Evolutionary conservation across 2,113 vertebrate species (phyloP).

Genomic region (Sorex fumeus): DNA sequence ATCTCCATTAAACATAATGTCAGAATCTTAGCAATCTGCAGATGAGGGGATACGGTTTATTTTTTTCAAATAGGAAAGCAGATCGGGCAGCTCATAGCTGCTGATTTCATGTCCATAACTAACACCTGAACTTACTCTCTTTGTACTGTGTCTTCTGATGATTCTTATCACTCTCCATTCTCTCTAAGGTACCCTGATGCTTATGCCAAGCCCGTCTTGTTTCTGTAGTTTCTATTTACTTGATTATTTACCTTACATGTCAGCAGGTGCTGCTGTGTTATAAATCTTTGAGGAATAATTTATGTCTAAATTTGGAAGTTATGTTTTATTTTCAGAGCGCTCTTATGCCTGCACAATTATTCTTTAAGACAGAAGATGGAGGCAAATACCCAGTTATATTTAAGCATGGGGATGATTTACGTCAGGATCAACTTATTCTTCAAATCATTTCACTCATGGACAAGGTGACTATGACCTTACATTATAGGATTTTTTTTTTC

Average conservation of each 20-base stretch:
- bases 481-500: neutral
- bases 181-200: no score
- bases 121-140: neutral
- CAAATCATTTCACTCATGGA: conserved; percentile 99
- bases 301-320: neutral
- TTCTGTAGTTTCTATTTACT: neutral
- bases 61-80: conserved; percentile 10
- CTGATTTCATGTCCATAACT: neutral
- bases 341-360: conserved; percentile 98
- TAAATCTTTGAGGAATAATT: neutral
- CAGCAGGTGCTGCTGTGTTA: neutral
- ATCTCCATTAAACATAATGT: neutral
- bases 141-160: neutral
- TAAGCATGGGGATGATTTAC: conserved; percentile 98
- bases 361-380: conserved; percentile 97
- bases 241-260: neutral
- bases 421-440: conserved; percentile 99
- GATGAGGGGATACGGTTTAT: neutral
- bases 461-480: conserved; percentile 90
- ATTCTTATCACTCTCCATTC: neutral
- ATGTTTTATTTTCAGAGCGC: conserved; percentile 91
- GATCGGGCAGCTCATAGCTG: neutral
- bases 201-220: neutral
- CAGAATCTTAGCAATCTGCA: neutral
- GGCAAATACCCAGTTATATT: conserved; percentile 98